phyloP scores from a whole-genome alignment of 2,888 invertebrate species.

The Vesta saturnalis region DNA sequence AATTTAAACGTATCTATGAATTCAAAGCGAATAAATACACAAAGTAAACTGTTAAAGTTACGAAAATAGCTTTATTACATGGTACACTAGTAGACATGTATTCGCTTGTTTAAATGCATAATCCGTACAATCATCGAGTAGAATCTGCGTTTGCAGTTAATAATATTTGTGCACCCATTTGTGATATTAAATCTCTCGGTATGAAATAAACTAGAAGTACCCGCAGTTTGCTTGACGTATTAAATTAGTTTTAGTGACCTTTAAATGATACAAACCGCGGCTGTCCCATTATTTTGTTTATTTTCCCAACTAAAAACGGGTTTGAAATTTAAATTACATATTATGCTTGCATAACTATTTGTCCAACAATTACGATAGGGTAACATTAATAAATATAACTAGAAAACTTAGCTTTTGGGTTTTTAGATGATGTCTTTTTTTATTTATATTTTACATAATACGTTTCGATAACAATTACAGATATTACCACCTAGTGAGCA shows the following conservation, averaged over 20 bases:
- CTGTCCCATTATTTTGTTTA: not conserved
- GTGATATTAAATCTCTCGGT: conserved; percentile 29
- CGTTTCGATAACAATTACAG: no score
- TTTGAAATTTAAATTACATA: not conserved
- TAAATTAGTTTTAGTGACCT: conserved; percentile 21
- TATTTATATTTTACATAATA: no score
- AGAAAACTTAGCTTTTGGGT: no score
- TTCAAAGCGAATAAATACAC: no score
- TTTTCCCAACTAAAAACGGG: conserved; percentile 6
- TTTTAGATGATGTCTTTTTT: no score
- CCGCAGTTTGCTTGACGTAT: conserved; percentile 12
- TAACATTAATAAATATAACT: no score
- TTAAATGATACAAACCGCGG: conserved; percentile 11
- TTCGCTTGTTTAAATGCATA: conserved; percentile 18
- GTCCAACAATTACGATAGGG: not conserved
- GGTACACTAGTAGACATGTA: not conserved
- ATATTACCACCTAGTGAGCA: no score
- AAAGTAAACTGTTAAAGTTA: not conserved
- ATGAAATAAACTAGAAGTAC: conserved; percentile 25
- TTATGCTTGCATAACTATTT: no score
- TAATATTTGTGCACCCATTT: conserved; percentile 31
- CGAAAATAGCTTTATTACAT: not conserved
- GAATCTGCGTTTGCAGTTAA: conserved; percentile 28
- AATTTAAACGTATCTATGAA: no score
- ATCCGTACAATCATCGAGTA: conserved; percentile 21